Evolutionary conservation across 92 coral and sea anemone genomes (phyloP).

Genomic region (Actinostola sp.): DNA sequence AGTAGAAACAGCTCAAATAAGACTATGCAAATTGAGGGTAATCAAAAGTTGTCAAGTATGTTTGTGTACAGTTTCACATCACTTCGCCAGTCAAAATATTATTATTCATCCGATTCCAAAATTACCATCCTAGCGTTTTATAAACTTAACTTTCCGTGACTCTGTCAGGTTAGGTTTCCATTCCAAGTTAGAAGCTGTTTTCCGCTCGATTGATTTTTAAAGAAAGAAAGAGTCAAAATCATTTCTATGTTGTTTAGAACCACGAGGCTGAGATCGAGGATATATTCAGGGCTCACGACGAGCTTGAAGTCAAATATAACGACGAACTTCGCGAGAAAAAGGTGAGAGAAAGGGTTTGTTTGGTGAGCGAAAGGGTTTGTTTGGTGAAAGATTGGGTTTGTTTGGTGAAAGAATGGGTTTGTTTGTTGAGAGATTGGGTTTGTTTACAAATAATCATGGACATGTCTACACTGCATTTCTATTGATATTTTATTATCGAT

Average conservation of each 20-base stretch:
- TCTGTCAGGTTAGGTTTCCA: too few relatives aligned
- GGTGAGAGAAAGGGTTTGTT: conserved; percentile 35
- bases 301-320: conserved; percentile 89
- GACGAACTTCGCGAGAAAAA: conserved; percentile 89
- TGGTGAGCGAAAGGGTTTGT: background rate
- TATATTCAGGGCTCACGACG: conserved; percentile 93
- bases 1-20: too few relatives aligned
- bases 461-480: too few relatives aligned
- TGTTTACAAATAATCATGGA: too few relatives aligned
- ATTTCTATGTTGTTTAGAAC: conserved; percentile 44
- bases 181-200: background rate
- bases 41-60: too few relatives aligned
- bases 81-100: too few relatives aligned
- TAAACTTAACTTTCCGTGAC: too few relatives aligned
- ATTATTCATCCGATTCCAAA: too few relatives aligned
- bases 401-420: background rate
- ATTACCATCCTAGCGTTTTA: too few relatives aligned
- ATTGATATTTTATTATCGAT: too few relatives aligned
- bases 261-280: conserved; percentile 98
- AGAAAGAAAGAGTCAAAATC: background rate
- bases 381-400: background rate
- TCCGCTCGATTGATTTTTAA: background rate
- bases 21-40: too few relatives aligned
- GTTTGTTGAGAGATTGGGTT: background rate
- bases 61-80: background rate